Conservation (phyloP, 1,140 invertebrate genomes). For the Aphelinus certus region DNA sequence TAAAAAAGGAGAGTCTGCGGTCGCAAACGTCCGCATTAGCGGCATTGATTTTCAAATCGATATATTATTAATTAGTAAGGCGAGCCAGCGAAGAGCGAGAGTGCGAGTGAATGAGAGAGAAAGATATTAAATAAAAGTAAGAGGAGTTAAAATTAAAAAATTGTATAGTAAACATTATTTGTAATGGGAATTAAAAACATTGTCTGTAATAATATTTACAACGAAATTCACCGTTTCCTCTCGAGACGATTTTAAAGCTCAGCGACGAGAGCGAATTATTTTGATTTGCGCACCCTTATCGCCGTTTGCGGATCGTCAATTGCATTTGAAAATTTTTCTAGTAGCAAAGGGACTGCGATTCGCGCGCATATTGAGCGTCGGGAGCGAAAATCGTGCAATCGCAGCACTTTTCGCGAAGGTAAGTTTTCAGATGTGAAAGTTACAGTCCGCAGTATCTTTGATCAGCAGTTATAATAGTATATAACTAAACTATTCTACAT, state of each 20-base stretch:
- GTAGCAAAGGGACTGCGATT: slow-evolving; percentile 1
- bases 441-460: slow-evolving; percentile 62
- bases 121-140: slow-evolving; percentile 36
- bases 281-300: slow-evolving; percentile 50
- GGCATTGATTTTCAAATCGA: slow-evolving; percentile 59
- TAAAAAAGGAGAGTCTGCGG: slow-evolving; percentile 43
- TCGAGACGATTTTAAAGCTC: slow-evolving; percentile 48
- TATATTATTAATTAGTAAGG: slow-evolving; percentile 54
- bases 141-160: slow-evolving; percentile 57
- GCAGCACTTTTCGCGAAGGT: not conserved
- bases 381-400: slow-evolving; percentile 43
- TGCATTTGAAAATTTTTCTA: slow-evolving; percentile 28
- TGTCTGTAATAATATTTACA: slow-evolving; percentile 63
- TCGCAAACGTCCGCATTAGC: slow-evolving; percentile 46
- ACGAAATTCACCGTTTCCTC: slow-evolving; percentile 59
- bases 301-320: slow-evolving; percentile 25
- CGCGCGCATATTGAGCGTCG: slow-evolving; percentile 38
- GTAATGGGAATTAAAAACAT: slow-evolving; percentile 52
- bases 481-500: slow-evolving; percentile 66
- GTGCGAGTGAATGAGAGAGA: slow-evolving; percentile 1
- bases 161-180: slow-evolving; percentile 63
- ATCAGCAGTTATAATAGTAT: slow-evolving; percentile 65
- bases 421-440: slow-evolving; percentile 46
- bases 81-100: slow-evolving; percentile 23
- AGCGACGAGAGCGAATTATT: slow-evolving; percentile 50